These are phyloP conservation scores for Ceratina japonica DNA, from an alignment of 1,140 invertebrate genomes.

Conservation along the genomic window DNA sequence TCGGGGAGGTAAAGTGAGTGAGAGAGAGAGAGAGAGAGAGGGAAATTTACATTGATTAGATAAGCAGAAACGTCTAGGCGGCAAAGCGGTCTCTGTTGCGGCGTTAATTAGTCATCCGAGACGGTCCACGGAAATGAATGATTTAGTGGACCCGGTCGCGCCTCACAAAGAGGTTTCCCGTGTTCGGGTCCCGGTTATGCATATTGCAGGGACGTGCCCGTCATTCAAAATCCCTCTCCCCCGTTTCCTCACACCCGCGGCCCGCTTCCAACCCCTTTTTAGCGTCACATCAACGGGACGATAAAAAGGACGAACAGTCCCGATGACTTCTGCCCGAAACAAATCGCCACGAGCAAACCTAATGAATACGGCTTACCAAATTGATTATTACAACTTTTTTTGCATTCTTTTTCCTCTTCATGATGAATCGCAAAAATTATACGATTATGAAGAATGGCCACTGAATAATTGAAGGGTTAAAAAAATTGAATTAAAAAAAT, in stretches of 20 bases:
- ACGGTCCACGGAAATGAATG: conserved; percentile 69
- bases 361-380: background rate
- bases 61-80: conserved; percentile 48
- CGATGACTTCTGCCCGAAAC: conserved; percentile 26
- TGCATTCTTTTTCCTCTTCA: no score
- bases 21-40: background rate
- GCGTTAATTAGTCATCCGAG: conserved; percentile 69
- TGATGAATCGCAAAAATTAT: no score
- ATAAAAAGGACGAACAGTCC: conserved; percentile 45
- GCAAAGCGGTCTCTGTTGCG: conserved; percentile 60
- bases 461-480: no score
- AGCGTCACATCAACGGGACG: conserved; percentile 42
- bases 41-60: conserved; percentile 50
- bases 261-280: conserved; percentile 53
- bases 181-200: conserved; percentile 74
- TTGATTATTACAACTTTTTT: no score
- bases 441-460: no score
- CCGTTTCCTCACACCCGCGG: conserved; percentile 19
- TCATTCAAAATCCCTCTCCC: conserved; percentile 73
- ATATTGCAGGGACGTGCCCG: conserved; percentile 76
- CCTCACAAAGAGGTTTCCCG: conserved; percentile 76
- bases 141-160: conserved; percentile 69
- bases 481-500: no score
- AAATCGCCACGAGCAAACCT: conserved; percentile 11
- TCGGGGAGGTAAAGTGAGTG: background rate